A percentile compares a stretch with the other conserved stretches of the same genome.
Evolutionary conservation across 1,140 invertebrate genomes (phyloP).

Genomic region (Himalopsyche phryganea): DNA sequence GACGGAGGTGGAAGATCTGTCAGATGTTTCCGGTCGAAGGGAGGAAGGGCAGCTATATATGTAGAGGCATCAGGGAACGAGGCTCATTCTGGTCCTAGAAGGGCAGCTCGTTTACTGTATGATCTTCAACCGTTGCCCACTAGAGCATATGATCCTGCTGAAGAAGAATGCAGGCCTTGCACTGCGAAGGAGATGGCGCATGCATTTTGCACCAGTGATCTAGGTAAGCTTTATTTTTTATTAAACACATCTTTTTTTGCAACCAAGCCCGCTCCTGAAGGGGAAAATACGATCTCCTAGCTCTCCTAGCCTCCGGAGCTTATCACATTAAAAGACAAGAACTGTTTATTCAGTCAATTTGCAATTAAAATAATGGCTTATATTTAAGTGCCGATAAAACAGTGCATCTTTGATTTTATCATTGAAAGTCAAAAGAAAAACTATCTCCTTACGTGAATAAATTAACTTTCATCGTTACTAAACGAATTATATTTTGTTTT

Average conservation of each 20-base stretch:
- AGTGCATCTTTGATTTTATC: too few species aligned
- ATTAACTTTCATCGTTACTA: too few species aligned
- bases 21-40: conserved; percentile 65
- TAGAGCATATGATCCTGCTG: conserved; percentile 53
- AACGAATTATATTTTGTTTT: too few species aligned
- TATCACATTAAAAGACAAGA: too few species aligned
- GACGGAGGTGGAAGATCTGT: conserved; percentile 58
- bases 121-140: conserved; percentile 59
- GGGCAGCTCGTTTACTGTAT: conserved; percentile 62
- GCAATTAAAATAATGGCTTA: too few species aligned
- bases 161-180: conserved; percentile 75
- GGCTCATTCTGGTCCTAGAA: conserved; percentile 43
- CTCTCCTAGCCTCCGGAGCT: too few species aligned
- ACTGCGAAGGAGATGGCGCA: conserved; percentile 69
- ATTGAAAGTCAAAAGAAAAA: too few species aligned
- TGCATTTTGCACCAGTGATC: conserved; percentile 76
- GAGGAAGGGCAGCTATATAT: conserved; percentile 67
- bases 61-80: conserved; percentile 56
- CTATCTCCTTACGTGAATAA: too few species aligned
- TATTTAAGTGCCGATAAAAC: too few species aligned
- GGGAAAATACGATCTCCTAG: neutral
- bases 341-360: too few species aligned
- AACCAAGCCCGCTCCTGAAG: neutral
- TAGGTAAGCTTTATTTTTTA: conserved; percentile 55
- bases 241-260: neutral